These are phyloP conservation scores for Bungarus multicinctus DNA, from an alignment of 2,113 vertebrate species.

Conservation along the genomic window DNA sequence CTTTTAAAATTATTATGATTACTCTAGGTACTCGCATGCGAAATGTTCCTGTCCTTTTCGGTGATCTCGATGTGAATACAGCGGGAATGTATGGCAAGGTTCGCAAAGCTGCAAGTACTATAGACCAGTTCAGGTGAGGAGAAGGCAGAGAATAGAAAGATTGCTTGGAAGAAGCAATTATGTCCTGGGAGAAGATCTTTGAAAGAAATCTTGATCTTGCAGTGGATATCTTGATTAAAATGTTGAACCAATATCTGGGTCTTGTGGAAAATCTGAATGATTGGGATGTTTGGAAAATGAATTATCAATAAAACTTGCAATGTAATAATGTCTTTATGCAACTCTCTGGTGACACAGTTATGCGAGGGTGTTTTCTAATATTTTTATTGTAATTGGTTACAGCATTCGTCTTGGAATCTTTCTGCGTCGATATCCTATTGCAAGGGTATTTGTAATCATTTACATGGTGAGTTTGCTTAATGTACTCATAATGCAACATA, in stretches of 20 bases:
- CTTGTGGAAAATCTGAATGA: neutral
- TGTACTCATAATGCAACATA: neutral
- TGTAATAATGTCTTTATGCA: neutral
- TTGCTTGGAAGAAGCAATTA: neutral
- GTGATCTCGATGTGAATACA: conserved; percentile 73
- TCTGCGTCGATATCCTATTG: conserved; percentile 90
- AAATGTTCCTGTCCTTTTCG: conserved; percentile 89
- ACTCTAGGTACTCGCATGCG: conserved; percentile 82
- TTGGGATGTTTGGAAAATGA: neutral
- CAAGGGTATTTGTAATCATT: conserved; percentile 92
- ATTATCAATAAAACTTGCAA: neutral
- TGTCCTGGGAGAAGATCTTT: neutral
- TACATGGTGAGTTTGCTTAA: conserved; percentile 86
- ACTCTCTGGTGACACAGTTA: neutral
- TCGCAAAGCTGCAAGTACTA: conserved; percentile 91
- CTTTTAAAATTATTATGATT: neutral
- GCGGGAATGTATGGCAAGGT: conserved; percentile 89
- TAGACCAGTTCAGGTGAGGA: conserved; percentile 92
- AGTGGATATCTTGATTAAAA: neutral
- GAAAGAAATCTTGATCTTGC: neutral
- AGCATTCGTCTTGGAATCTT: conserved; percentile 98
- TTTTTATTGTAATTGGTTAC: conserved; percentile 8
- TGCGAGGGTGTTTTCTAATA: neutral
- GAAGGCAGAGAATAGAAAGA: neutral
- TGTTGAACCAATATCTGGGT: neutral